Percentiles rank a stretch among this genome's conserved stretches.
These are phyloP conservation scores for Eidolon dupreanum DNA, from an alignment of 2,797 vertebrate species.

Conservation along the genomic window DNA sequence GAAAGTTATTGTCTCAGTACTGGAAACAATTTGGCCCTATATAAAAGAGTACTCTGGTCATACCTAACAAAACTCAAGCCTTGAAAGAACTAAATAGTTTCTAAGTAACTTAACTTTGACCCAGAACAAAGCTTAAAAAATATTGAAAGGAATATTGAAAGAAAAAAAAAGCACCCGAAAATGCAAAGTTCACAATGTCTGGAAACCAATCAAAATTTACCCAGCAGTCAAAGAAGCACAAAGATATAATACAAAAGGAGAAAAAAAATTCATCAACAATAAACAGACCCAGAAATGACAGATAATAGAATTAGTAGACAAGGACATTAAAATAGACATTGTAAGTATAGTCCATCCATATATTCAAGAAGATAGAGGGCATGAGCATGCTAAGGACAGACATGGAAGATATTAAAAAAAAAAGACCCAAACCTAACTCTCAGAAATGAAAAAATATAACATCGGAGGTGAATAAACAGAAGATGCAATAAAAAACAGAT, in stretches of 20 bases:
- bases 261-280: not conserved
- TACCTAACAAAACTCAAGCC: not conserved
- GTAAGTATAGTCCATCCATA: not conserved
- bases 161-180: not conserved
- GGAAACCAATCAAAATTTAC: constrained; percentile 33
- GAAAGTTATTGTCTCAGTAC: not conserved
- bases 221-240: not conserved
- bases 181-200: not conserved
- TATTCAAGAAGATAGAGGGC: not conserved
- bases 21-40: not conserved
- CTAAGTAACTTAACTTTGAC: not conserved
- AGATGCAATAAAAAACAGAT: not conserved
- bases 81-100: not conserved
- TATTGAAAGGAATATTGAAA: not conserved
- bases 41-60: not conserved
- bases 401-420: not conserved
- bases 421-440: not conserved
- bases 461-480: not conserved
- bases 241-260: not conserved
- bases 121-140: not conserved
- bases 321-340: not conserved
- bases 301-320: not conserved
- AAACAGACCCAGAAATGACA: not conserved
- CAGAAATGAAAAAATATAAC: not conserved
- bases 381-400: not conserved